These are phyloP conservation scores for Muscicapa adusta DNA, from an alignment of 2,113 vertebrate genomes.

Conservation along the genomic window DNA sequence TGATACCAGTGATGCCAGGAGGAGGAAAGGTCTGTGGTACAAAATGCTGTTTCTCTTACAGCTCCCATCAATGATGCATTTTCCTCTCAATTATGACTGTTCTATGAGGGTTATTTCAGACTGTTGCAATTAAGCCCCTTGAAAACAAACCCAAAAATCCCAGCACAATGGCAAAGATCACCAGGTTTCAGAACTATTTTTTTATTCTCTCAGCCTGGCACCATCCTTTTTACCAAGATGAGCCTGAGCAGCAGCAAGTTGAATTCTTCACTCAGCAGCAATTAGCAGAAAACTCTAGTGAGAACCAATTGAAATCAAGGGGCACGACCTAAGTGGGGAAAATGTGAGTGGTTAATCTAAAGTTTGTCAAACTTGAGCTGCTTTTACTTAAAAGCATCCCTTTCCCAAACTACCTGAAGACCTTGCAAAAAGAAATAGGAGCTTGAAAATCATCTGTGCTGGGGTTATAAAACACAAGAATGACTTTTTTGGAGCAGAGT, in stretches of 20 bases:
- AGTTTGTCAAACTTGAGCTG: conserved; percentile 1
- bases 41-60: not conserved
- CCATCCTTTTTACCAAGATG: not conserved
- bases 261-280: not conserved
- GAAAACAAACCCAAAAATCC: not conserved
- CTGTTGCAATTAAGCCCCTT: not conserved
- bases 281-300: not conserved
- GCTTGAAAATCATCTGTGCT: not conserved
- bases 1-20: not conserved
- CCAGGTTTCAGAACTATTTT: not conserved
- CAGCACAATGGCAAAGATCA: not conserved
- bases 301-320: not conserved
- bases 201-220: not conserved
- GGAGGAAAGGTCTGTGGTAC: not conserved
- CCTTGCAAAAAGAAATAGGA: not conserved
- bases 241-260: not conserved
- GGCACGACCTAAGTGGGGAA: not conserved
- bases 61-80: not conserved
- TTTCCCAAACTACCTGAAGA: not conserved
- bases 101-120: not conserved
- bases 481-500: not conserved
- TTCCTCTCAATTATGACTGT: not conserved
- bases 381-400: not conserved
- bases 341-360: not conserved
- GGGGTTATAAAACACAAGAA: not conserved